Evolutionary conservation across 1,140 invertebrate species (phyloP), one percentile per base, ranked within the genome.

Genomic region (Pentalonia nigronervosa): DNA sequence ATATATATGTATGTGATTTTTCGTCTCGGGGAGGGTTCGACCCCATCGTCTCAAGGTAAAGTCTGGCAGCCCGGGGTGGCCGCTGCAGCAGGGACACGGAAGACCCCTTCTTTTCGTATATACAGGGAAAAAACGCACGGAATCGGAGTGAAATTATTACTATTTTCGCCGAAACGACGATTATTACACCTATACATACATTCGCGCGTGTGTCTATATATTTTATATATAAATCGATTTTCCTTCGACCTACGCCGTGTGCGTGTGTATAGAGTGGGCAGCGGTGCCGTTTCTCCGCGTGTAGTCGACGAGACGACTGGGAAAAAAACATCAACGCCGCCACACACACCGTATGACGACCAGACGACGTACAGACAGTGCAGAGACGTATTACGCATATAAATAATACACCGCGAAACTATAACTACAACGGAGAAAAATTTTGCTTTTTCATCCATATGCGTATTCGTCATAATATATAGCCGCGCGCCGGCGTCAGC

Each of bases 61-160:
- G 60, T 76, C 60, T 76, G n/a, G 60, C 17, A 76, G n/a, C 60
- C n/a, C 30, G 23, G 60, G 60, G 30, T 14, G 60, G 56, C 17
- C 30, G 56, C 56, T 60, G 25, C 56, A 3, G 30, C 60, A 76
- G 60, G n/a, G 60, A 76, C 60, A 53, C 60, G 56, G 56, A 76
- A n/a, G 60, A 76, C 60, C 60, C 60, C n/a, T 76, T 34, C 11
- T 76, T 76, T 76, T 76, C 60, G 41, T 41, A n/a, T n/a, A 53
- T 23, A 76, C n/a, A 30, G 30, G 60, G 60, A 9, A 76, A 41
- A 76, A 76, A 76, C 60, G 11, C 60, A 76, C 60, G 60, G 60
- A 76, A 76, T 76, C 60, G n/a, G n/a, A 76, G 60, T n/a, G 60
- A 76, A 76, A 34, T 76, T 76, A 76, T 76, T 76, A n/a, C 41